A percentile compares a stretch with the other conserved stretches of the same genome.
Evolutionary conservation across 2,888 invertebrate species (phyloP).

Genomic region (Mythimna albipuncta): DNA sequence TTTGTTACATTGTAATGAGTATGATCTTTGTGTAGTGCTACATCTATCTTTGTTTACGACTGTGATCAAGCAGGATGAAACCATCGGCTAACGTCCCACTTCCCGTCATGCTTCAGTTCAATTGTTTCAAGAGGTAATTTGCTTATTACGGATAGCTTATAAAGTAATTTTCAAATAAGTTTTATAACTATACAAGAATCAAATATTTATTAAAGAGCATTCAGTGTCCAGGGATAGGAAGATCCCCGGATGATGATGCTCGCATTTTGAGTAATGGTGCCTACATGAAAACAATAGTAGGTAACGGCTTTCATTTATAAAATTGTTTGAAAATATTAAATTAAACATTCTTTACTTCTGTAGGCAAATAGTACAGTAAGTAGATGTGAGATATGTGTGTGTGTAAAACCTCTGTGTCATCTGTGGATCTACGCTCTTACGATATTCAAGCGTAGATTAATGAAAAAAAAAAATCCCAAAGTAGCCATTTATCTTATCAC

Average conservation of each 20-base stretch:
- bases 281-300: not conserved
- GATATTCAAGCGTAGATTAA: too few relatives aligned
- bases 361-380: too few relatives aligned
- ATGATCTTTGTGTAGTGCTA: slow-evolving; percentile 9
- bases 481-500: not conserved
- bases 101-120: slow-evolving; percentile 32
- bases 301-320: too few relatives aligned
- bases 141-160: slow-evolving; percentile 5
- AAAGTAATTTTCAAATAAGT: slow-evolving; percentile 3
- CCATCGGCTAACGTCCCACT: slow-evolving; percentile 18
- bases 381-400: too few relatives aligned
- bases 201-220: not conserved
- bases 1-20: slow-evolving; percentile 45
- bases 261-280: not conserved
- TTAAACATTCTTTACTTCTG: too few relatives aligned
- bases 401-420: too few relatives aligned
- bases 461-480: not conserved
- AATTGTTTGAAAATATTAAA: too few relatives aligned
- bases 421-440: too few relatives aligned
- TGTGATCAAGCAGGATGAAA: slow-evolving; percentile 26
- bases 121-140: slow-evolving; percentile 37
- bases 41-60: slow-evolving; percentile 19
- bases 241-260: too few relatives aligned
- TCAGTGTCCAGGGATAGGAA: not conserved
- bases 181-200: not conserved